phyloP scores from a whole-genome alignment of 1,140 invertebrate species.

The Laodelphax striatellus region DNA sequence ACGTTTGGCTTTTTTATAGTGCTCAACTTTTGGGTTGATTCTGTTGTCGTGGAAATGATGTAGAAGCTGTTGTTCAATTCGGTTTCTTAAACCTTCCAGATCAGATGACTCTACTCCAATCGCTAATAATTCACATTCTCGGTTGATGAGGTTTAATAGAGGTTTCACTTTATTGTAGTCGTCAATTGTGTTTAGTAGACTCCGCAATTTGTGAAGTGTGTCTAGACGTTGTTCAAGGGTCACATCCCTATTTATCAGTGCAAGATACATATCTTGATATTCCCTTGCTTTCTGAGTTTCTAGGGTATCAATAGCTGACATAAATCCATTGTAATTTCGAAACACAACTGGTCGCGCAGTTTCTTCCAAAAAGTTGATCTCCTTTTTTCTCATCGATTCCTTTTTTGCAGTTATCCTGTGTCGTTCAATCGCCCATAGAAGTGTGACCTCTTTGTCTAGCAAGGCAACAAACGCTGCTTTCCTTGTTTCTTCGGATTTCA shows the following conservation, averaged over 20 bases:
- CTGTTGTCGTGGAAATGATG: constrained; percentile 17
- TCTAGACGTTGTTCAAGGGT: constrained; percentile 40
- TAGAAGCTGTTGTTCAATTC: constrained; percentile 32
- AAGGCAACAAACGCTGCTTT: constrained; percentile 45
- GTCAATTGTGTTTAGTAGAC: constrained; percentile 39
- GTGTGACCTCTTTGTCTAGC: constrained; percentile 48
- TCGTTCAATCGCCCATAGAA: constrained; percentile 45
- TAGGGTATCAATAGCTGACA: constrained; percentile 48
- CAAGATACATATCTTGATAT: constrained; percentile 43
- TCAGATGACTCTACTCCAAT: constrained; percentile 35
- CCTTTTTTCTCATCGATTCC: constrained; percentile 37
- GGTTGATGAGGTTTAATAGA: constrained; percentile 42
- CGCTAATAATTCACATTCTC: constrained; percentile 44
- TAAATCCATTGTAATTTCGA: constrained; percentile 41
- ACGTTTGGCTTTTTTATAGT: constrained; percentile 5
- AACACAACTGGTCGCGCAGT: constrained; percentile 48
- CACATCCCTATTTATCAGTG: constrained; percentile 35
- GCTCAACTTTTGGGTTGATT: constrained; percentile 14
- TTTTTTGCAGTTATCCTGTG: constrained; percentile 41
- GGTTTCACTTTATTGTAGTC: constrained; percentile 35
- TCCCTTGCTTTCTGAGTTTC: constrained; percentile 50
- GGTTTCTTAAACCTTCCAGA: constrained; percentile 41
- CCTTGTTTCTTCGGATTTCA: constrained; percentile 42
- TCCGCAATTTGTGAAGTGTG: constrained; percentile 41
- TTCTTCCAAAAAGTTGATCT: constrained; percentile 43